These are phyloP conservation scores for Antheraea yamamai DNA, from an alignment of 2,888 invertebrate genomes.

Conservation along the genomic window DNA sequence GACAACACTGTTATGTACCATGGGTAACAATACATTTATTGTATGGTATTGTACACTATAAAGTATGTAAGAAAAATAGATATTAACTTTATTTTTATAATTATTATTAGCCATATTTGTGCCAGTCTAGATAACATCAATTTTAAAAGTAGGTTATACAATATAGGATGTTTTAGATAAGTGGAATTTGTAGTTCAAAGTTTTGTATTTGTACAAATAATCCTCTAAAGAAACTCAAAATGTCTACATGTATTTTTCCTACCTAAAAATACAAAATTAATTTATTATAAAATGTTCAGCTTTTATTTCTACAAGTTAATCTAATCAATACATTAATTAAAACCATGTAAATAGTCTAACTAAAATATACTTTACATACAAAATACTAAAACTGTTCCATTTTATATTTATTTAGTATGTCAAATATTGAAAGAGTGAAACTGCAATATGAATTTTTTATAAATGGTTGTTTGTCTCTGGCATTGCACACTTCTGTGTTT, in stretches of 20 bases:
- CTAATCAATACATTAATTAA: neutral
- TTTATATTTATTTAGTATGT: neutral
- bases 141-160: conserved; percentile 12
- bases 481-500: conserved; percentile 1
- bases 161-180: conserved; percentile 12
- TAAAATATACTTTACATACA: neutral
- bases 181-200: neutral
- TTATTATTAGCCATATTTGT: neutral
- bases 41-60: neutral
- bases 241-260: neutral
- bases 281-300: neutral
- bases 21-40: neutral
- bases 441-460: neutral
- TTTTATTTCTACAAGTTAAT: neutral
- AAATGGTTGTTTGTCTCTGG: neutral
- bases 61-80: neutral
- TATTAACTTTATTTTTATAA: neutral
- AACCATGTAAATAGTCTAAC: neutral
- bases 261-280: neutral
- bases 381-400: neutral
- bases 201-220: neutral
- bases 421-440: neutral
- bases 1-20: neutral
- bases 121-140: conserved; percentile 12
- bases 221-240: neutral